Evolutionary conservation across 2,113 vertebrate species (phyloP), one percentile per base, ranked within the genome.

Genomic region (Petrocephalus microphthalmus): DNA sequence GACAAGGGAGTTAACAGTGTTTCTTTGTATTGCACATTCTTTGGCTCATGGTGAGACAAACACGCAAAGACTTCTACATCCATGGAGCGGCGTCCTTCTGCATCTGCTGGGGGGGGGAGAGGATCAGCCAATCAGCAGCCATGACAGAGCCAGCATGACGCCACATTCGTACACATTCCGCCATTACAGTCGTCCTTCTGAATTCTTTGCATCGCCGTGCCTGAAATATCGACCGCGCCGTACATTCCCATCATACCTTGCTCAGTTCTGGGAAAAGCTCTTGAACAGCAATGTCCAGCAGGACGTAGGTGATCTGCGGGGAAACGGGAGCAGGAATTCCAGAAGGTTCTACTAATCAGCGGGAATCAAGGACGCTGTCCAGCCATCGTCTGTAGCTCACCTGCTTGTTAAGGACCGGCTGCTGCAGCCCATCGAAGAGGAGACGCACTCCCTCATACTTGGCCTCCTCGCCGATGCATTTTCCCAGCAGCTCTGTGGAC

Each of bases 341-440:
- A 42, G 33, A 42, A 42, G 17, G 15, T 13, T 42, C 29, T 17
- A 8, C 71, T 42, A 29, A 33, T 37, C 1, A 67, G 71, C 33
- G 42, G 5, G 1, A 78, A 42, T 0, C 0, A 13, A 33, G 6
- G 19, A 19, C 0, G 29, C 15, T 42, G 15, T 37, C 5, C 71
- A 42, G 71, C 33, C 13, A 0, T n/a, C 15, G 1, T 15, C 33
- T 37, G 7, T 78, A 42, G 5, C 29, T 86, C 17, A 99, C 98
- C 97, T 99, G 98, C 92, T 99, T 99, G 94, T 99, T 99, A 91
- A 99, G 98, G 37, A 99, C 95, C 2, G 98, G 98, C 88, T 99
- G 98, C 92, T 99, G 98, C 60, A 99, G 87, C 3, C 95, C 95
- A 10, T 98, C 96, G 87, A 99, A 99, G 0, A 99, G 94, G 88